phyloP scores from a whole-genome alignment of 30 jellyfish, hydroid and myxozoan species.

The Aurelia sp. region DNA sequence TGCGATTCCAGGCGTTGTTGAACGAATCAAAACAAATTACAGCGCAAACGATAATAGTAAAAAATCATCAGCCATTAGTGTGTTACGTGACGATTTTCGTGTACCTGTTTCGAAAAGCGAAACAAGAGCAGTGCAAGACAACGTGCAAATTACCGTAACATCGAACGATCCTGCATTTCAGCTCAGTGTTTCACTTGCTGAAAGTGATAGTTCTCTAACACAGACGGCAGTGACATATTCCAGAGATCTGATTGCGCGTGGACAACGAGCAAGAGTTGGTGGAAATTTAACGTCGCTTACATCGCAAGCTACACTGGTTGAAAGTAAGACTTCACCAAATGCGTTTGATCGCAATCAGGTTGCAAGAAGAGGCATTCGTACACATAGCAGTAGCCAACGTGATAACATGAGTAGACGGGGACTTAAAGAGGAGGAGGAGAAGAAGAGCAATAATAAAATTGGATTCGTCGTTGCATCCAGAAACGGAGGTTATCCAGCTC shows the following conservation, averaged over 20 bases:
- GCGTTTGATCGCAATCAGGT: constrained; percentile 53
- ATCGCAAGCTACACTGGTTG: constrained; percentile 96
- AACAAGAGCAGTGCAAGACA: constrained; percentile 10
- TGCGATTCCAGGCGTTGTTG: constrained; percentile 69
- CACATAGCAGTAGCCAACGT: neutral
- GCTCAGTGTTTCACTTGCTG: constrained; percentile 58
- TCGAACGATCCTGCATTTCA: constrained; percentile 53
- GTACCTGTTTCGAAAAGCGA: constrained; percentile 45
- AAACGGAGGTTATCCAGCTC: constrained; percentile 29
- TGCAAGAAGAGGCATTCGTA: constrained; percentile 57
- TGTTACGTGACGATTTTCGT: constrained; percentile 77
- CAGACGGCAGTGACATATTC: constrained; percentile 28
- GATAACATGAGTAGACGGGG: constrained; percentile 10
- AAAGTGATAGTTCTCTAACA: constrained; percentile 13
- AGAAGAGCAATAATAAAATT: constrained; percentile 34
- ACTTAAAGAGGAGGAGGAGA: constrained; percentile 22
- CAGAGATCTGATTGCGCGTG: constrained; percentile 47
- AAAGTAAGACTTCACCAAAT: constrained; percentile 48
- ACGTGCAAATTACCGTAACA: constrained; percentile 10
- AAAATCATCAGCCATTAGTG: constrained; percentile 87
- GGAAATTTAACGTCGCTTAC: constrained; percentile 81
- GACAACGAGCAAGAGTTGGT: constrained; percentile 53
- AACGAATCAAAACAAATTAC: constrained; percentile 58
- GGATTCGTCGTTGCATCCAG: constrained; percentile 63
- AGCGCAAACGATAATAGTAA: constrained; percentile 36